phyloP scores from a whole-genome alignment of 2,797 vertebrate species.

The Vipera ursinii region DNA sequence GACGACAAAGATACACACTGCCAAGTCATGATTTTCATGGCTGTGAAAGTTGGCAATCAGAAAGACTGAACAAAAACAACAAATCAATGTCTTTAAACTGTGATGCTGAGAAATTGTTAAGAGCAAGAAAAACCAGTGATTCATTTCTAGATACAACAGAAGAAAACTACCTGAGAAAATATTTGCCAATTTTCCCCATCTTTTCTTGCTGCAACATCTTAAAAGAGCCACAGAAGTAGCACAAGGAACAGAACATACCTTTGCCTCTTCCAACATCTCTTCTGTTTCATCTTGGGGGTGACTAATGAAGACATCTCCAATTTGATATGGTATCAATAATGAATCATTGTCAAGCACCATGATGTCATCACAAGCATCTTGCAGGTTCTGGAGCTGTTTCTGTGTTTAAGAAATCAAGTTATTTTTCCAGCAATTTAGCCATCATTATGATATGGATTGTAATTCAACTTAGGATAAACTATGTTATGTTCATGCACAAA shows the following conservation, averaged over 20 bases:
- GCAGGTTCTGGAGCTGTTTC: constrained; percentile 94
- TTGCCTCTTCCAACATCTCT: constrained; percentile 93
- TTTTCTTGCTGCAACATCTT: not conserved
- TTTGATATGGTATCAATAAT: constrained; percentile 88
- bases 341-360: constrained; percentile 89
- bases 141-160: not conserved
- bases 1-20: not conserved
- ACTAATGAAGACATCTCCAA: constrained; percentile 94
- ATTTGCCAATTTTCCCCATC: not conserved
- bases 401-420: constrained; percentile 52
- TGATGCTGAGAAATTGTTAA: not conserved
- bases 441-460: not conserved
- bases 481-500: not conserved
- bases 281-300: constrained; percentile 94
- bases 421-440: not conserved
- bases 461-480: not conserved
- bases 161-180: not conserved
- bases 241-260: constrained; percentile 71
- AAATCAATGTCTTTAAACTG: not conserved
- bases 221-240: not conserved
- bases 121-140: constrained; percentile 18
- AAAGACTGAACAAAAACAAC: not conserved
- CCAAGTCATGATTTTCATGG: not conserved
- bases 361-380: constrained; percentile 94
- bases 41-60: not conserved